Conservation (phyloP, 2,113 vertebrate species). For the Solea senegalensis region DNA sequence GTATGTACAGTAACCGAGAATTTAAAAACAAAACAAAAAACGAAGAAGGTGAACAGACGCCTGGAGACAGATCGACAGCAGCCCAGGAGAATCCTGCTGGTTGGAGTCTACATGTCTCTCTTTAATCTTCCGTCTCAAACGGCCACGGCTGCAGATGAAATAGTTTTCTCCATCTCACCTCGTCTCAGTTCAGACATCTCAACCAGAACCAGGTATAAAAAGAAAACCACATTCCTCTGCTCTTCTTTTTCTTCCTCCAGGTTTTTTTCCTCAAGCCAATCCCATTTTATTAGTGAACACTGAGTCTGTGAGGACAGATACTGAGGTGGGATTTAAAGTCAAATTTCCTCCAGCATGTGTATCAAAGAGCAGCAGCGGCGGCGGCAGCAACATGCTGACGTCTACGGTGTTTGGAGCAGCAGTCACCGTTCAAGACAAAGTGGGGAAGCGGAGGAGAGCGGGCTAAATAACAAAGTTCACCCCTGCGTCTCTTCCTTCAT, state of each 20-base stretch:
- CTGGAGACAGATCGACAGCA: constrained; percentile 45
- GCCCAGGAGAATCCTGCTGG: constrained; percentile 34
- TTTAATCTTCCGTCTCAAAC: constrained; percentile 24
- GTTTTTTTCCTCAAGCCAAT: constrained; percentile 1
- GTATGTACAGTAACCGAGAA: constrained; percentile 17
- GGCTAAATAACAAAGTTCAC: neutral
- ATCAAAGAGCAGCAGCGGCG: constrained; percentile 38
- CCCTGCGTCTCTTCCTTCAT: constrained; percentile 23
- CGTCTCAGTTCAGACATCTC: constrained; percentile 21
- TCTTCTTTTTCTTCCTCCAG: constrained; percentile 24
- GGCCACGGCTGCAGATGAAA: constrained; percentile 20
- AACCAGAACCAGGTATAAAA: constrained; percentile 35
- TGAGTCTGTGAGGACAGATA: constrained; percentile 23
- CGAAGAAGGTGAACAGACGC: constrained; percentile 44
- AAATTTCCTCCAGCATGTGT: constrained; percentile 57
- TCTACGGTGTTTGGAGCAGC: constrained; percentile 40
- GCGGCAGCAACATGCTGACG: constrained; percentile 37
- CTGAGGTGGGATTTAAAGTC: constrained; percentile 51
- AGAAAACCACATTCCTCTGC: constrained; percentile 34
- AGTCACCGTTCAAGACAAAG: constrained; percentile 14
- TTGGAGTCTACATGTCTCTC: constrained; percentile 33
- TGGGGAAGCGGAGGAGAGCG: constrained; percentile 8
- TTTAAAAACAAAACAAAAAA: constrained; percentile 15
- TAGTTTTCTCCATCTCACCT: constrained; percentile 4
- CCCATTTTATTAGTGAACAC: constrained; percentile 30